Conservation (phyloP, 2,797 vertebrate genomes). For the Mormyrus proboscirostris region DNA sequence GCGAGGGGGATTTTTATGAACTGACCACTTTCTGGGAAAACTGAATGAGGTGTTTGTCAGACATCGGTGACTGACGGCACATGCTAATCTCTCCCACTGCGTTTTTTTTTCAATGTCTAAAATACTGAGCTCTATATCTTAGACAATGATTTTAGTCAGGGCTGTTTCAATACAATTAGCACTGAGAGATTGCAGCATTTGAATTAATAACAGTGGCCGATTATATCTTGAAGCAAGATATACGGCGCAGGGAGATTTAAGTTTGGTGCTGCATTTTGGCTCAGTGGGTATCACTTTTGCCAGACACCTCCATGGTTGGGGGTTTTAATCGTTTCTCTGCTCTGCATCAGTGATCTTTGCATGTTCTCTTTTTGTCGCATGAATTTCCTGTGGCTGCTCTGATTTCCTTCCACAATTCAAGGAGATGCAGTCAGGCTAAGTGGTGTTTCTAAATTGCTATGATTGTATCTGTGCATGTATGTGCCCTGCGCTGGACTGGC, state of each 20-base stretch:
- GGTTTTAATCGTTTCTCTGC: not conserved
- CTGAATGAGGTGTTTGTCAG: not conserved
- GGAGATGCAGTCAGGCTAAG: not conserved
- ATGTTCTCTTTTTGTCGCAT: not conserved
- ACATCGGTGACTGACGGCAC: not conserved
- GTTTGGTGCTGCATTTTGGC: slow-evolving; percentile 64
- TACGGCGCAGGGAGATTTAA: slow-evolving; percentile 71
- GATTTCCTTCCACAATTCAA: not conserved
- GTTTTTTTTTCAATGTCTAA: slow-evolving; percentile 5
- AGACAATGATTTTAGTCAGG: slow-evolving; percentile 19
- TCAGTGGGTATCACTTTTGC: not conserved
- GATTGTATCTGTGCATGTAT: not conserved
- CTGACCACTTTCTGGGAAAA: not conserved
- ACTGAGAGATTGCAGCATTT: slow-evolving; percentile 44
- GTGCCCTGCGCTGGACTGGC: not conserved
- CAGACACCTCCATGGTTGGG: not conserved
- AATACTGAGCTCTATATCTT: slow-evolving; percentile 23
- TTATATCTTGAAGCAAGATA: slow-evolving; percentile 85
- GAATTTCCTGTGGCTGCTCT: not conserved
- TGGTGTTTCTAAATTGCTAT: not conserved
- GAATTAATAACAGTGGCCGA: slow-evolving; percentile 63
- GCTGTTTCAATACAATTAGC: slow-evolving; percentile 41
- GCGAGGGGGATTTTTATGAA: not conserved
- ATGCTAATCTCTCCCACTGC: slow-evolving; percentile 4
- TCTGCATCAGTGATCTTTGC: not conserved